Percentiles rank a stretch among this genome's conserved stretches.
Evolutionary conservation across 2,797 vertebrate species (phyloP).

Genomic region (Sarcophilus harrisii): DNA sequence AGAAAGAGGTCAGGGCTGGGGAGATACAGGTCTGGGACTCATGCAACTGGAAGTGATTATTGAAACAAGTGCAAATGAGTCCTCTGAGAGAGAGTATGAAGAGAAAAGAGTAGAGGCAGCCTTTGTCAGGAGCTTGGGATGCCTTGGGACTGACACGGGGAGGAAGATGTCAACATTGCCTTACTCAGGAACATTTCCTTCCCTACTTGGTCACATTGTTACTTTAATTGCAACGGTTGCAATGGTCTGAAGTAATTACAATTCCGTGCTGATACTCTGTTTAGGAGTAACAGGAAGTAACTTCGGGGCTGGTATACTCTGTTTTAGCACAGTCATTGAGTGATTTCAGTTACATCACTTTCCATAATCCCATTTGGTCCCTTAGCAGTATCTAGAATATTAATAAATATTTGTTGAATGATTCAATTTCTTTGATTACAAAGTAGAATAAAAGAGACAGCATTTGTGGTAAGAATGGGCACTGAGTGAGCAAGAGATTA

Average conservation of each 20-base stretch:
- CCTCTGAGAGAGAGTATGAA: neutral
- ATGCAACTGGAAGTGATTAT: neutral
- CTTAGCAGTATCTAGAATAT: neutral
- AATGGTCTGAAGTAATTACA: neutral
- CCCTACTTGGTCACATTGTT: neutral
- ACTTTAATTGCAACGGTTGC: neutral
- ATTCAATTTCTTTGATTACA: neutral
- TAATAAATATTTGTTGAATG: neutral
- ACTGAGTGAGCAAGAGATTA: neutral
- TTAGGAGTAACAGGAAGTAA: neutral
- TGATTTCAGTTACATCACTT: neutral
- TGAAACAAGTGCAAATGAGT: neutral
- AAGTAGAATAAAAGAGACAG: neutral
- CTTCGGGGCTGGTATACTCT: neutral
- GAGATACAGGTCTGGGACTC: neutral
- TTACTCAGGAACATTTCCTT: neutral
- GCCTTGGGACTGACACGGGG: neutral
- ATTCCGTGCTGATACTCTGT: neutral
- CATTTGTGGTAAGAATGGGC: neutral
- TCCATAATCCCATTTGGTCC: neutral
- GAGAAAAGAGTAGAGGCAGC: neutral
- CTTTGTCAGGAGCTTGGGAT: neutral
- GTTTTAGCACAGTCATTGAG: neutral
- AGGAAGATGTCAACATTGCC: neutral
- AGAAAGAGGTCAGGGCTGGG: neutral